phyloP scores from a whole-genome alignment of 2,797 vertebrate species.

The Aphelocoma californica region DNA sequence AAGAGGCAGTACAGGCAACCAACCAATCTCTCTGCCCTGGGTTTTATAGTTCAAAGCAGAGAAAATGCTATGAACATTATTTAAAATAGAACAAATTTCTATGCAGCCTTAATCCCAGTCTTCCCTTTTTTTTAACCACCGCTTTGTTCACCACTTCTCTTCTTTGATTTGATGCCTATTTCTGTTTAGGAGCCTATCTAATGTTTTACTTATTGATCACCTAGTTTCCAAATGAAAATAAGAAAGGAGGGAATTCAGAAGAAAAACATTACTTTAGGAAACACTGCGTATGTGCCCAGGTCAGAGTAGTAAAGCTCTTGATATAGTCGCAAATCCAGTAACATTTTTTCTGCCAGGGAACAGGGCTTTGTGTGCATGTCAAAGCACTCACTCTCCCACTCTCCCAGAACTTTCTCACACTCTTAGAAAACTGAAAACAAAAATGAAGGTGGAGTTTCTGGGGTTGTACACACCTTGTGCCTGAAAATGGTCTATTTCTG shows the following conservation, averaged over 20 bases:
- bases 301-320: not conserved
- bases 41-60: not conserved
- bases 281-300: not conserved
- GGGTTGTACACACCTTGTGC: not conserved
- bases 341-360: not conserved
- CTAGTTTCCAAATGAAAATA: not conserved
- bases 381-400: not conserved
- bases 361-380: not conserved
- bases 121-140: not conserved
- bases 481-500: conserved; percentile 28
- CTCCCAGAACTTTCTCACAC: not conserved
- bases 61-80: not conserved
- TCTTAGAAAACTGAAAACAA: not conserved
- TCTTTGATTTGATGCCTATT: not conserved
- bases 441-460: not conserved
- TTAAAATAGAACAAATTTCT: not conserved
- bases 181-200: not conserved
- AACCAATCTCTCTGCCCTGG: not conserved
- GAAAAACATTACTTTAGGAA: not conserved
- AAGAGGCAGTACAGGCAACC: not conserved
- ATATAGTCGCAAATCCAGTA: not conserved
- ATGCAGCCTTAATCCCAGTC: not conserved
- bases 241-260: not conserved
- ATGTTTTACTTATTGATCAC: not conserved
- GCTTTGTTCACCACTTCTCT: not conserved